Base-by-base conservation (phyloP, 2,888 invertebrate species). In the Spicauda simplicius region DNA sequence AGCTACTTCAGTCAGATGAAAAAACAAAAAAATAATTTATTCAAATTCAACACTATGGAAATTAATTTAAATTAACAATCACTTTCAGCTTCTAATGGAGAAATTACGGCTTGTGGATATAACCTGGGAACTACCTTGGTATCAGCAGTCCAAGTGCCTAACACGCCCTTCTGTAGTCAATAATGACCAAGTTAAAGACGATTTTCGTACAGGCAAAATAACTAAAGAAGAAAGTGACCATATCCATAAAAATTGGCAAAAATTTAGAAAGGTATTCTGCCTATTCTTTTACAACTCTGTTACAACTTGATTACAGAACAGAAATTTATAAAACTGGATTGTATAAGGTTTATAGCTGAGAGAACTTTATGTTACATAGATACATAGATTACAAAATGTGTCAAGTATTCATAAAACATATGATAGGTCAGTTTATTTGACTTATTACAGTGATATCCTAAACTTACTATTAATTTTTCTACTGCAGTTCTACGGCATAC, bases 121-220 rank as follows among this genome's bases (percentile, higher is more conserved):
- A 64, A 78, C 80, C 50, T 91, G 91, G 91, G 72, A 80, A 7
- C 85, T 82, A 71, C 91, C 91, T 6, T 91, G 90, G 91, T 91
- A 90, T 74, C 91, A 91, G 77, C 66, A 75, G 60, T 69, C 77
- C 18, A 78, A 72, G 50, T 74, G 79, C 18, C 69, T 87, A 2
- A 83, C 87, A 18, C 77, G 85, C 37, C 77, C 79, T 55, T 57
- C 83, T 7, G 73, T 80, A 62, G 69, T 63, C 57, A 62, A 73
- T 67, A 71, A 74, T 63, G 57, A 73, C n/a, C 4, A 48, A 2
- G 57, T 72, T 55, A 11, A 33, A 12, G 76, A 80, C 33, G 65
- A 72, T 55, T 87, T 80, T 74, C 75, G 73, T 12, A 84, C 78
- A 30, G 86, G 85, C 62, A 74, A 78, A 19, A 78, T 91, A 37